Percentiles rank a stretch among this genome's conserved stretches.
Conservation (phyloP, 2,797 vertebrate species). For the Gambelia wislizenii region DNA sequence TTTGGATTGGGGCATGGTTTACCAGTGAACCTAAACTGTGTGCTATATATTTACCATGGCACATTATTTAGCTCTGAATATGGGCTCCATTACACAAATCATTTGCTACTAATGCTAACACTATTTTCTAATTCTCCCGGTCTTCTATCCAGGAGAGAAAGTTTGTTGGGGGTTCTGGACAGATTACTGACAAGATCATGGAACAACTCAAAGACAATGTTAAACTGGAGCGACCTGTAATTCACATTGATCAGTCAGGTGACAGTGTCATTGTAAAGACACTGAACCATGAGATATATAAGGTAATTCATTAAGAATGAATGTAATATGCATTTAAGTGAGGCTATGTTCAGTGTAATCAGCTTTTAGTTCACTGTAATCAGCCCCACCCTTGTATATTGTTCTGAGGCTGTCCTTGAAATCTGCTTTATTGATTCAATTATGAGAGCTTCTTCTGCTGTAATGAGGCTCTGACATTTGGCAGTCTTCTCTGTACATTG, state of each 20-base stretch:
- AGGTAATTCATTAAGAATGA: constrained; percentile 77
- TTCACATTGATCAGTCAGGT: constrained; percentile 79
- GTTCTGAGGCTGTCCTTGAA: constrained; percentile 42
- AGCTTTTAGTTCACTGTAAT: constrained; percentile 57
- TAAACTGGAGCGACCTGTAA: constrained; percentile 79
- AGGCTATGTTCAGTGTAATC: constrained; percentile 46
- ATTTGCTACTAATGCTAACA: constrained; percentile 28
- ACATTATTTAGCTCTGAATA: background rate
- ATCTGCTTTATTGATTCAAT: constrained; percentile 53
- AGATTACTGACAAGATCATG: constrained; percentile 82
- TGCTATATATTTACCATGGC: too few species aligned
- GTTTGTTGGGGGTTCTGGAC: constrained; percentile 83
- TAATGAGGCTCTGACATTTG: constrained; percentile 43
- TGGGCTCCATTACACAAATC: background rate
- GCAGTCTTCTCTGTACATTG: constrained; percentile 31
- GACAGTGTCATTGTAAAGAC: constrained; percentile 80
- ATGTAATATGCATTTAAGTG: constrained; percentile 57
- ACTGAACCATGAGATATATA: constrained; percentile 78
- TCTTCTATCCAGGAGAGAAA: constrained; percentile 80
- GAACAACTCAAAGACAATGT: constrained; percentile 76
- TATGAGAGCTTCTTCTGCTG: constrained; percentile 48
- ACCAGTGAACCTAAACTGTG: too few species aligned
- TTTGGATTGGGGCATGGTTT: too few species aligned
- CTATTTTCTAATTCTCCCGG: background rate
- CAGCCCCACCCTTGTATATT: constrained; percentile 34